phyloP scores from a whole-genome alignment of 2,888 invertebrate species.

The Glaucopsyche alexis region DNA sequence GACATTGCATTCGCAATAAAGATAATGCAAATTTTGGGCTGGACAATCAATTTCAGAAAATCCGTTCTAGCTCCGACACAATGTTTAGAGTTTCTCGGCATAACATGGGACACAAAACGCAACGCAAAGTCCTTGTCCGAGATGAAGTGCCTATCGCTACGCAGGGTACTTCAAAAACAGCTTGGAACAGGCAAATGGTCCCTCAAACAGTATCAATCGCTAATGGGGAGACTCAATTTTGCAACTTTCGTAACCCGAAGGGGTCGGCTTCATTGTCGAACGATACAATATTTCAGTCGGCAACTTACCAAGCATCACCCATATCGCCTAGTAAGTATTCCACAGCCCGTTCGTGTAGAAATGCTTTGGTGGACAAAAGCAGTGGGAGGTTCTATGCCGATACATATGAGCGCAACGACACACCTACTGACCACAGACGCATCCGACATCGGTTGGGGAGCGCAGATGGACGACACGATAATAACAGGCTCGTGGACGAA shows the following conservation, averaged over 20 bases:
- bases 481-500: conserved; percentile 12
- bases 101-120: conserved; percentile 38
- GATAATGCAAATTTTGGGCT: conserved; percentile 34
- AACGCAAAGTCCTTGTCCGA: conserved; percentile 38
- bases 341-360: conserved; percentile 31
- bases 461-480: conserved; percentile 13
- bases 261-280: conserved; percentile 37
- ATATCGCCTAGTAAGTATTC: conserved; percentile 13
- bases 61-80: conserved; percentile 37
- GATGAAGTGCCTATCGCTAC: conserved; percentile 38
- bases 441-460: conserved; percentile 34
- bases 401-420: conserved; percentile 33
- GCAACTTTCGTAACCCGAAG: conserved; percentile 35
- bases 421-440: conserved; percentile 40
- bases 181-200: conserved; percentile 36
- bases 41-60: conserved; percentile 38
- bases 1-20: conserved; percentile 29
- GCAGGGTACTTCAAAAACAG: conserved; percentile 34
- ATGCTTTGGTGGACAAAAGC: conserved; percentile 37
- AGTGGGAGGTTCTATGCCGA: conserved; percentile 25
- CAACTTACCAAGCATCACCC: conserved; percentile 31
- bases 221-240: conserved; percentile 42
- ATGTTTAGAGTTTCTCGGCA: conserved; percentile 39
- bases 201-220: conserved; percentile 36
- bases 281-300: conserved; percentile 35